Conservation (phyloP, 1,140 invertebrate species). For the Drosophila watanabei region DNA sequence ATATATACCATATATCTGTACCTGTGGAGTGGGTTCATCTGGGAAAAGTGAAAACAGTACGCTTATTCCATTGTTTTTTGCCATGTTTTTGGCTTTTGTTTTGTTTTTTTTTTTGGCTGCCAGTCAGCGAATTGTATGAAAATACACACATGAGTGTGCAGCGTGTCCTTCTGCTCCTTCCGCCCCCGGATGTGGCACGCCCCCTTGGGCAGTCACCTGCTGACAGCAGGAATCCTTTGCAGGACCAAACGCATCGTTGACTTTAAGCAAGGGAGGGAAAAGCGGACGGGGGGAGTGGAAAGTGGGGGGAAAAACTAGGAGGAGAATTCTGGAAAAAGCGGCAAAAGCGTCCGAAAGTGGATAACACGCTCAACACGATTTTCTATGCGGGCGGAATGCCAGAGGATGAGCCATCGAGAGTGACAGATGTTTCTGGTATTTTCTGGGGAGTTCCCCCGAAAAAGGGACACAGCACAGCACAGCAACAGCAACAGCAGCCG, state of each 20-base stretch:
- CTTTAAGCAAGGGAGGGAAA: constrained; percentile 24
- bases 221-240: constrained; percentile 53
- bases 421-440: constrained; percentile 48
- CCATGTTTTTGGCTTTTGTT: constrained; percentile 6
- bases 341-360: constrained; percentile 29
- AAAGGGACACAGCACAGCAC: background rate
- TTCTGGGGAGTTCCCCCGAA: constrained; percentile 12
- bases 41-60: constrained; percentile 50
- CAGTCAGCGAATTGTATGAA: constrained; percentile 42
- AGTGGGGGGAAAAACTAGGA: background rate
- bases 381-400: constrained; percentile 12
- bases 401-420: constrained; percentile 25
- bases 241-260: constrained; percentile 49
- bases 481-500: constrained; percentile 13
- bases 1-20: background rate
- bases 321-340: constrained; percentile 2
- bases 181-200: constrained; percentile 27
- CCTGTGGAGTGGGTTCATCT: constrained; percentile 17
- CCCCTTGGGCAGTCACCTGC: constrained; percentile 52
- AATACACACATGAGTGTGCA: constrained; percentile 31
- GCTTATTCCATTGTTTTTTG: constrained; percentile 40
- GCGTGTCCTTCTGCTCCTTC: constrained; percentile 22
- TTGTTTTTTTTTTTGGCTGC: constrained; percentile 6
- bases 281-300: background rate
- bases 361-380: constrained; percentile 49